Evolutionary conservation across 1,140 invertebrate genomes (phyloP), one percentile per base, ranked within the genome.

Genomic region (Drosophila athabasca): DNA sequence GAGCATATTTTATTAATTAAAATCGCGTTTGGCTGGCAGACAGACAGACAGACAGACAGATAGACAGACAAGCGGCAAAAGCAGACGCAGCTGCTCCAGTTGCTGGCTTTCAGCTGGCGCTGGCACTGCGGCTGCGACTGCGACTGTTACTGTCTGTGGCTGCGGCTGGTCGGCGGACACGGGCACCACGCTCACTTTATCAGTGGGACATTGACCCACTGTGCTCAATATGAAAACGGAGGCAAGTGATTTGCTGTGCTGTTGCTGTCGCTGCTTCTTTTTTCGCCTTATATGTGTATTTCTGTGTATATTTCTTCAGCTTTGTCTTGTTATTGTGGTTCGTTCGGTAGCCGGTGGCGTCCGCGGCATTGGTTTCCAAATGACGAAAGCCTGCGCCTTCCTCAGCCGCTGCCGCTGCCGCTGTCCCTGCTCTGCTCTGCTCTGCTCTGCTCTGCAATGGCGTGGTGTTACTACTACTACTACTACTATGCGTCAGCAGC

Each of bases 181-280:
- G 53, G 17, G 51, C 68, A 71, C 67, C 41, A 75, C 76, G 82
- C 64, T 87, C 83, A 87, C 82, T 87, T 87, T 87, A 87, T 87
- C 84, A 87, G 82, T 87, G 82, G 82, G 82, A 87, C 82, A 87
- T 87, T 87, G 83, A 87, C 83, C 83, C 83, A 87, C 83, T 87
- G 83, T 65, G 79, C 83, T 87, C 83, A 87, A 87, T 88, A 87
- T 87, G 76, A 65, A 83, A 87, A 76, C 68, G 83, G 68, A 79
- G 74, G 77, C 82, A 87, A 87, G 83, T 88, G 83, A 87, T 88
- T 87, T 19, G 17, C 17, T 19, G 17, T 19, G 17, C 1, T 19
- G 17, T 85, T 78, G 70, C 76, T 67, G 70, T 49, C 58, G 58
- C 48, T 41, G 55, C 41, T 54, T 31, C 54, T 66, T 69, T 51